Evolutionary conservation across 2,113 vertebrate species (phyloP).

Genomic region (Eulacestoma nigropectus): DNA sequence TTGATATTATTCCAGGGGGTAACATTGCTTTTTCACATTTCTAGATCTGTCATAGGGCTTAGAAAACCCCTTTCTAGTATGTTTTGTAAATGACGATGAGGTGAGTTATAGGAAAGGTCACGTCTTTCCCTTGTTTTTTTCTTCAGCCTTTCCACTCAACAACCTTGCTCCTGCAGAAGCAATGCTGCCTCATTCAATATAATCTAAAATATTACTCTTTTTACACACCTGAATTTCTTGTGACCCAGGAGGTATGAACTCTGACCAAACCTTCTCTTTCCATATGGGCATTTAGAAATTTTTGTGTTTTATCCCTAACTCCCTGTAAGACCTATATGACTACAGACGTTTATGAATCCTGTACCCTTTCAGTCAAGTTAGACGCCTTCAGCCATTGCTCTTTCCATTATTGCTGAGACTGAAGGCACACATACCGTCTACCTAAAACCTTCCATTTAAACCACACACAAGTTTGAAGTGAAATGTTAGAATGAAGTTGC

Average conservation of each 20-base stretch:
- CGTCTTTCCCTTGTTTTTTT: neutral
- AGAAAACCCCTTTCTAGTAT: neutral
- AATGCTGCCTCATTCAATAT: neutral
- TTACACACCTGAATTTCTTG: neutral
- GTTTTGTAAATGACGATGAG: neutral
- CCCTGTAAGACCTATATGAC: neutral
- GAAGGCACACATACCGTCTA: neutral
- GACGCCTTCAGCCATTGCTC: neutral
- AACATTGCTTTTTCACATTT: neutral
- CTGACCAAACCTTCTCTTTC: neutral
- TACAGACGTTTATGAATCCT: neutral
- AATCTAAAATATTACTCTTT: neutral
- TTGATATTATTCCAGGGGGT: neutral
- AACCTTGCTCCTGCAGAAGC: neutral
- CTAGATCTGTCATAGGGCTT: neutral
- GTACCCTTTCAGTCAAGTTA: neutral
- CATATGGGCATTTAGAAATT: neutral
- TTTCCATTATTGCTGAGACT: neutral
- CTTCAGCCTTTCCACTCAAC: neutral
- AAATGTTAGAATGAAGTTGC: neutral
- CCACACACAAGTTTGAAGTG: neutral
- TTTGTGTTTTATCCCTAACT: neutral
- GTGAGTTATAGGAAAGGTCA: neutral
- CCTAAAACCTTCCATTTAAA: neutral
- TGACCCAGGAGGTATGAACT: neutral